Evolutionary conservation across 2,888 invertebrate species (phyloP).

Genomic region (Ennomos quercinarius): DNA sequence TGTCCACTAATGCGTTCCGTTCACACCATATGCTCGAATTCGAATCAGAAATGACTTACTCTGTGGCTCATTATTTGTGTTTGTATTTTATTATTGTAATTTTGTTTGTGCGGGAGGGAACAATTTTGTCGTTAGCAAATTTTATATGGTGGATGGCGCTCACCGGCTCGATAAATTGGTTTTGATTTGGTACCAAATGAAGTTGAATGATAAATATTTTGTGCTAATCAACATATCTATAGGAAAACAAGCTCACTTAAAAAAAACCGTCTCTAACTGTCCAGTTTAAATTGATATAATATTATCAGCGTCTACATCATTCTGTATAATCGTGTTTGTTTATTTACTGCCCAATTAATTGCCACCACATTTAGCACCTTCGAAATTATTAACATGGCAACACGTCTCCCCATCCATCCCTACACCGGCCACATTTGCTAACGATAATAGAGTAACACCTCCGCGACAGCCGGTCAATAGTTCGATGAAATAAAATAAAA

Average conservation of each 20-base stretch:
- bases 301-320: too few relatives aligned
- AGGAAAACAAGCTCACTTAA: too few relatives aligned
- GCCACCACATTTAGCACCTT: background rate
- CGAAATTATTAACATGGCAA: background rate
- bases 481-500: constrained; percentile 21
- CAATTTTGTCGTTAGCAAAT: constrained; percentile 74
- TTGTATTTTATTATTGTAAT: constrained; percentile 65
- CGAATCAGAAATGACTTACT: constrained; percentile 63
- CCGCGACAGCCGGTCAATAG: constrained; percentile 22
- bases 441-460: constrained; percentile 12
- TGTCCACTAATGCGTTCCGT: constrained; percentile 65
- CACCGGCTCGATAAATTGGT: background rate
- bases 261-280: too few relatives aligned
- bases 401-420: background rate
- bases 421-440: background rate
- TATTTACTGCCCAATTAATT: too few relatives aligned
- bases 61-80: constrained; percentile 52
- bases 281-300: too few relatives aligned
- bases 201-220: too few relatives aligned
- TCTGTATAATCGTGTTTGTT: too few relatives aligned
- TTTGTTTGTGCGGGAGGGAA: constrained; percentile 56
- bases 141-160: constrained; percentile 45
- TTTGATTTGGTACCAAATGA: background rate
- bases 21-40: constrained; percentile 66
- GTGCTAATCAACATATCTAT: too few relatives aligned